Percentiles rank a stretch among this genome's conserved stretches.
phyloP scores from a whole-genome alignment of 2,113 vertebrate species.

The Actinemys pallida region DNA sequence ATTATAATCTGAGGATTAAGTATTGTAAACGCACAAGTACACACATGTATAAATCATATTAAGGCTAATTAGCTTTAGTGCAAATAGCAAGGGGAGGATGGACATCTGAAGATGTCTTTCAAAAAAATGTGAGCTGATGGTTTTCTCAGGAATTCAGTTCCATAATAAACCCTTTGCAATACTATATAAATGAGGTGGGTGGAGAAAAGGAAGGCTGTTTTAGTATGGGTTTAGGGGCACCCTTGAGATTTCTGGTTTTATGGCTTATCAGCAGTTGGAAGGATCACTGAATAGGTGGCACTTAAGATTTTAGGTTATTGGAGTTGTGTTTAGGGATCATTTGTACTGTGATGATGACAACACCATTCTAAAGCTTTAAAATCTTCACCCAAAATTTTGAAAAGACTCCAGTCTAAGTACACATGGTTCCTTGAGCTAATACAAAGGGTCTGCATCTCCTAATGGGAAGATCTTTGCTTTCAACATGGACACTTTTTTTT shows the following conservation, averaged over 20 bases:
- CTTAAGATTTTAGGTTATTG: not conserved
- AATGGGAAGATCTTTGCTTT: not conserved
- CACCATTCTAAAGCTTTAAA: not conserved
- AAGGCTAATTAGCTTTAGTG: not conserved
- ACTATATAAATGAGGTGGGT: not conserved
- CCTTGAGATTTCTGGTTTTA: not conserved
- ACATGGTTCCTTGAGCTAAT: not conserved
- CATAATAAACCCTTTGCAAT: accelerated
- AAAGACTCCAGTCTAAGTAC: not conserved
- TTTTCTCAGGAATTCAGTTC: not conserved
- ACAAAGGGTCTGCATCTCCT: not conserved
- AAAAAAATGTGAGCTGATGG: not conserved
- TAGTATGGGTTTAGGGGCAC: not conserved
- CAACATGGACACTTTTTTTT: not conserved
- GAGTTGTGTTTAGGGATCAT: not conserved
- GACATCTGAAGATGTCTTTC: not conserved
- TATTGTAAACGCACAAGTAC: not conserved
- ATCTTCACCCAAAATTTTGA: not conserved
- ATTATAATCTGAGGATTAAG: not conserved
- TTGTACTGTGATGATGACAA: not conserved
- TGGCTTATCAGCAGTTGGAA: not conserved
- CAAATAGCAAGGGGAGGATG: not conserved
- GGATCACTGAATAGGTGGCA: not conserved
- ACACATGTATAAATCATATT: not conserved
- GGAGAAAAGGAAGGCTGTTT: not conserved